Conservation (phyloP, 2,888 invertebrate species). For the Neoaliturus tenellus region DNA sequence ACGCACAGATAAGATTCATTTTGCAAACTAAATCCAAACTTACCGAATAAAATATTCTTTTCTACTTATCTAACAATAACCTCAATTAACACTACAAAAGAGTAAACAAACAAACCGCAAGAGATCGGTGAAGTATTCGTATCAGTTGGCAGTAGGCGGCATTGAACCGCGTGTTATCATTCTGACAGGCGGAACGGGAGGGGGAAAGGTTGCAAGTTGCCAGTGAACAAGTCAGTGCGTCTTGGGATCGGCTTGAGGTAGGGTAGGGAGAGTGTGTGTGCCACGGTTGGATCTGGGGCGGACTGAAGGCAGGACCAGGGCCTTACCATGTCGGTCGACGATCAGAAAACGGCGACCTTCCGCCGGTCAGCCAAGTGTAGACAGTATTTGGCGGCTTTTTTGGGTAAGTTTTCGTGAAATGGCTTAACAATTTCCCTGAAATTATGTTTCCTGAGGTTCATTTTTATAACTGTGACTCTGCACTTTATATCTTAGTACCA, state of each 20-base stretch:
- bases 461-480: too few species aligned
- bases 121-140: not conserved
- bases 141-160: not conserved
- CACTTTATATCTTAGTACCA: too few species aligned
- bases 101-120: conserved; percentile 5
- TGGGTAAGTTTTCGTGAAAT: conserved; percentile 42
- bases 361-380: conserved; percentile 21
- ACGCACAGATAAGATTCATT: too few species aligned
- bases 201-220: not conserved
- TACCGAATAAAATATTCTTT: too few species aligned
- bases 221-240: not conserved
- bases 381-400: conserved; percentile 39
- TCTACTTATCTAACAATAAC: too few species aligned
- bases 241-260: not conserved
- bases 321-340: not conserved
- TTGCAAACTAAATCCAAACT: too few species aligned
- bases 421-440: too few species aligned
- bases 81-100: too few species aligned
- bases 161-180: conserved; percentile 15
- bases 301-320: not conserved
- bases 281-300: not conserved
- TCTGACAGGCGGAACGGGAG: not conserved
- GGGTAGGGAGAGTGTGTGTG: not conserved
- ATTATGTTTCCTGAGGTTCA: too few species aligned
- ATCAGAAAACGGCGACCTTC: not conserved